Evolutionary conservation across 2,113 vertebrate genomes (phyloP).

Genomic region (Andinoacara biseriatus): DNA sequence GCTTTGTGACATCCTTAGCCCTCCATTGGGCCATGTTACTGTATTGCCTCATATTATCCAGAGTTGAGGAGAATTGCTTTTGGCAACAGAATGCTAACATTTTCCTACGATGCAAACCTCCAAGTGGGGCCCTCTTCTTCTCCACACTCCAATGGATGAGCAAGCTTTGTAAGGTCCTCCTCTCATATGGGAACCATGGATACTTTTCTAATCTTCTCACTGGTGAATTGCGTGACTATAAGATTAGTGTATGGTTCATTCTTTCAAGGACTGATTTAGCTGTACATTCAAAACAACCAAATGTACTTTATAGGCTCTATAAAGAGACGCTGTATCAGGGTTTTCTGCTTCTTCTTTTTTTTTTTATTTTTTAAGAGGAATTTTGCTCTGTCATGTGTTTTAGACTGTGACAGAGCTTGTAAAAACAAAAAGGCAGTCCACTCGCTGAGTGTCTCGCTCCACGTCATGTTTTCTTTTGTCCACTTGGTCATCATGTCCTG

Average conservation of each 20-base stretch:
- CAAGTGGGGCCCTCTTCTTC: conserved; percentile 67
- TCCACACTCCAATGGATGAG: conserved; percentile 47
- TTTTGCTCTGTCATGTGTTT: conserved; percentile 61
- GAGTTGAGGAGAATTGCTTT: conserved; percentile 82
- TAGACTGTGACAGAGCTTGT: conserved; percentile 53
- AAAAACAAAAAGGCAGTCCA: conserved; percentile 67
- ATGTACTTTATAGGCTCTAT: conserved; percentile 26
- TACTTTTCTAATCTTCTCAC: conserved; percentile 18
- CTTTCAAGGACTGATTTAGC: conserved; percentile 30
- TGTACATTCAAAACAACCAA: conserved; percentile 26
- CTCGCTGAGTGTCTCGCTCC: conserved; percentile 57
- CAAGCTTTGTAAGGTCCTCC: conserved; percentile 34
- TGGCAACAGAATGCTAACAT: conserved; percentile 79
- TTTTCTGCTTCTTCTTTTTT: conserved; percentile 56
- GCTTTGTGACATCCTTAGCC: conserved; percentile 83
- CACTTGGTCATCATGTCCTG: conserved; percentile 67
- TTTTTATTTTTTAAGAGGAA: conserved; percentile 14
- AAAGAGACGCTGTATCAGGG: background rate
- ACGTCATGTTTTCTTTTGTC: conserved; percentile 76
- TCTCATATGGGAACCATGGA: conserved; percentile 40
- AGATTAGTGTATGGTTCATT: conserved; percentile 30
- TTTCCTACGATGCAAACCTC: conserved; percentile 76
- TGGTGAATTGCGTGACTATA: conserved; percentile 32
- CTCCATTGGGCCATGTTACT: conserved; percentile 78
- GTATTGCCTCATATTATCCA: conserved; percentile 84